Conservation (phyloP, 2,797 vertebrate species). For the Platalea minor region DNA sequence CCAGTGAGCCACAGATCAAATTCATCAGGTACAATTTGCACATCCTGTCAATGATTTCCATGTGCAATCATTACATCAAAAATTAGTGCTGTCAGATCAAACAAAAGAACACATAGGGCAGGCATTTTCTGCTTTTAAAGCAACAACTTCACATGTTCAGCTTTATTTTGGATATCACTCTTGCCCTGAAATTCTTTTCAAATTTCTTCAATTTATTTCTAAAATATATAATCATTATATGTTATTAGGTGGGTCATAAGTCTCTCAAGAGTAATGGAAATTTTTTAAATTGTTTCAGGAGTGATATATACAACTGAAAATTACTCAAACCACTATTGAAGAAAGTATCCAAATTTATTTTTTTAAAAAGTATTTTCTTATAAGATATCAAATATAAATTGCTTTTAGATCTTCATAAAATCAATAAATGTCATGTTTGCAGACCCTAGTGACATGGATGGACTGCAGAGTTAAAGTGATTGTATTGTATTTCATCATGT, state of each 20-base stretch:
- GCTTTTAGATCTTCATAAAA: not conserved
- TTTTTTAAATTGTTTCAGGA: not conserved
- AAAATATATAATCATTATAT: constrained; percentile 6
- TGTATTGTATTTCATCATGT: not conserved
- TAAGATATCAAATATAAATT: not conserved
- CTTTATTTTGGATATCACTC: constrained; percentile 19
- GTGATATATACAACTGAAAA: not conserved
- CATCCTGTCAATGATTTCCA: not conserved
- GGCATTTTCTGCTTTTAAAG: not conserved
- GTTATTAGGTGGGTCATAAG: constrained; percentile 14
- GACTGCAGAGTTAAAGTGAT: not conserved
- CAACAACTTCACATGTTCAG: not conserved
- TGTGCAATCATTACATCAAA: constrained; percentile 6
- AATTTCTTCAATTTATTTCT: constrained; percentile 35
- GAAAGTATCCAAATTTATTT: not conserved
- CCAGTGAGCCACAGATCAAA: not conserved
- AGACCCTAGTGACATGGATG: not conserved
- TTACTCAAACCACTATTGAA: not conserved
- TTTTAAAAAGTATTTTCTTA: not conserved
- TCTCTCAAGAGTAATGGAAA: constrained; percentile 1
- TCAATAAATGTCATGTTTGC: not conserved
- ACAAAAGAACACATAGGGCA: not conserved
- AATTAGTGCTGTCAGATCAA: not conserved
- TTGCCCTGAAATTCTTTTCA: constrained; percentile 28
- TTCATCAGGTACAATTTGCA: not conserved